Base-by-base conservation (phyloP, 2,888 invertebrate species). In the Volucella inanis region DNA sequence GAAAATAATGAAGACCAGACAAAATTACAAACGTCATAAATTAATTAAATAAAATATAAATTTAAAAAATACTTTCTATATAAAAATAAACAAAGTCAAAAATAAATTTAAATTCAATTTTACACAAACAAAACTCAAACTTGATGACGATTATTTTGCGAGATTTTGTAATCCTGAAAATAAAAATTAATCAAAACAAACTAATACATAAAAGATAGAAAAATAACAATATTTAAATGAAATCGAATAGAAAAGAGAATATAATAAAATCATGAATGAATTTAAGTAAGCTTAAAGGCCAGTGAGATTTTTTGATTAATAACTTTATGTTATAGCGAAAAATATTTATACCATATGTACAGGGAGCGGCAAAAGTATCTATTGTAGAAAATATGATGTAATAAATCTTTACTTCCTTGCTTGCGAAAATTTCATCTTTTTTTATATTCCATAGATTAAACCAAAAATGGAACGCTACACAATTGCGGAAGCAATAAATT, bases 231-330 rank as follows among this genome's bases (percentile, higher is more conserved):
- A 31, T 87, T 82, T 62, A 86, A 84, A 81, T 83, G 64, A 87
- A 87, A 81, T 76, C 39, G 85, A 85, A 80, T 81, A 43, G 76
- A 81, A 68, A 54, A 57, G 62, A 80, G 77, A 75, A 79, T 62
- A 84, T 76, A 82, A 71, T n/a, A 55, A 43, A 64, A 75, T 22
- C 31, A 31, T 31, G 31, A 62, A 78, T 57, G 39, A 50, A 64
- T 52, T 14, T 70, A 80, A 22, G 68, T 59, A 75, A 76, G 47
- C 50, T 43, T 50, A 57, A 68, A 62, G 55, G 47, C 47, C 18
- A 52, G 15, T 49, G 0, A 55, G 65, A 41, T 12, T 12, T 62
- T 54, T 41, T 10, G 15, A 72, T 59, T 54, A 49, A n/a, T 31
- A 71, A 1, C 4, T 4, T 6, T 6, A 31, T 31, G 31, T 0